phyloP scores from a whole-genome alignment of 1,140 invertebrate species.

The Zaprionus davidi region DNA sequence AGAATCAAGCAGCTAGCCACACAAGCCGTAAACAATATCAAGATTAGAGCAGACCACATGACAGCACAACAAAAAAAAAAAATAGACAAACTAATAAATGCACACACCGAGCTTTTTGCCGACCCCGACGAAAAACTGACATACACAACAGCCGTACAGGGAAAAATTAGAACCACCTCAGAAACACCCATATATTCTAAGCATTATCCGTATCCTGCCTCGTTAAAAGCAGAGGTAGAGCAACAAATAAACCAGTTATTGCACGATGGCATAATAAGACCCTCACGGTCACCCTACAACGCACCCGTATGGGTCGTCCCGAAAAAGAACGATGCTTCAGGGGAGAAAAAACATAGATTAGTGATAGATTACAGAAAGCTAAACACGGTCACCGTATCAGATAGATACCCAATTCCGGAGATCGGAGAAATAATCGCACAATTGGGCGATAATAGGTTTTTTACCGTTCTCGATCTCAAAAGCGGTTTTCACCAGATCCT shows the following conservation, averaged over 20 bases:
- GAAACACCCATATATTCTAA: not conserved
- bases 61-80: too few species aligned
- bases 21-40: conserved; percentile 7
- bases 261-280: not conserved
- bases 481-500: not conserved
- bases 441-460: not conserved
- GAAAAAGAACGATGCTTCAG: not conserved
- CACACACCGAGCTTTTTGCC: not conserved
- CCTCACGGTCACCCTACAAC: too few species aligned
- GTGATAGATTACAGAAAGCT: conserved; percentile 1
- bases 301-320: not conserved
- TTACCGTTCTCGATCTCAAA: not conserved
- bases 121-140: conserved; percentile 5
- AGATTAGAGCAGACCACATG: conserved; percentile 2
- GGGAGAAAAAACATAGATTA: not conserved
- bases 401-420: not conserved
- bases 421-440: too few species aligned
- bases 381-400: not conserved
- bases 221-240: not conserved
- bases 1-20: not conserved
- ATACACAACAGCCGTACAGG: not conserved
- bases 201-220: not conserved
- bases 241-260: not conserved
- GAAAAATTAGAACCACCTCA: not conserved
- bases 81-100: too few species aligned